A percentile compares a stretch with the other conserved stretches of the same genome.
These are phyloP conservation scores for Hemichromis elongatus DNA, from an alignment of 2,113 vertebrate genomes.

Conservation along the genomic window DNA sequence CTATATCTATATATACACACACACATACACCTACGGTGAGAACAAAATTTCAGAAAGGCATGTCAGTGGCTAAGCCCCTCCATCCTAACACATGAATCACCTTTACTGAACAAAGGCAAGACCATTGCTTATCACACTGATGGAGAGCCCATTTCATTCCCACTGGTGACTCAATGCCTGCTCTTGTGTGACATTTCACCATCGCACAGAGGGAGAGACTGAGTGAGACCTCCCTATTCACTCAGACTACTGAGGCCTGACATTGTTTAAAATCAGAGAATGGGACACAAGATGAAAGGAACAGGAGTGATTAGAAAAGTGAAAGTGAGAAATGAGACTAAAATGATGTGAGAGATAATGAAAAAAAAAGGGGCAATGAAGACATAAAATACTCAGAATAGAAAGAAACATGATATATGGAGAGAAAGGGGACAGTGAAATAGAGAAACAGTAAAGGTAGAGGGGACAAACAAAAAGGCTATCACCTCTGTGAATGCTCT, in stretches of 20 bases:
- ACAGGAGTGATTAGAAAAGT: neutral
- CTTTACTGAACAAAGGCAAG: constrained; percentile 3
- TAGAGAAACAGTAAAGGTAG: neutral
- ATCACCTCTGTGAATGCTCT: constrained; percentile 16
- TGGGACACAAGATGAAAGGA: neutral
- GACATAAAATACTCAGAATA: neutral
- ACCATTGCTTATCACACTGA: neutral
- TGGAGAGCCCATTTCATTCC: neutral
- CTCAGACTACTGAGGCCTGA: neutral
- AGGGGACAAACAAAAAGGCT: constrained; percentile 8
- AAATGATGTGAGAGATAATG: neutral
- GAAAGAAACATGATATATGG: neutral
- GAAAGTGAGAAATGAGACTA: neutral
- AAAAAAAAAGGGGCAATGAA: neutral
- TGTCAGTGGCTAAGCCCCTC: neutral
- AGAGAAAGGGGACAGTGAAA: neutral
- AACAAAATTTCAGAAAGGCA: neutral
- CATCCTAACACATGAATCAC: neutral
- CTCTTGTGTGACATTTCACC: constrained; percentile 31
- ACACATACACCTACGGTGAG: neutral
- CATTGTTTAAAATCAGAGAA: constrained; percentile 5
- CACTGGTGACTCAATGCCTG: neutral
- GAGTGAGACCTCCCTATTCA: neutral
- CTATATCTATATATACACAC: too few species aligned
- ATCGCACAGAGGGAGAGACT: neutral